A percentile compares a stretch with the other conserved stretches of the same genome.
These are phyloP conservation scores for Synanthedon formicaeformis DNA, from an alignment of 2,888 invertebrate genomes.

Conservation along the genomic window DNA sequence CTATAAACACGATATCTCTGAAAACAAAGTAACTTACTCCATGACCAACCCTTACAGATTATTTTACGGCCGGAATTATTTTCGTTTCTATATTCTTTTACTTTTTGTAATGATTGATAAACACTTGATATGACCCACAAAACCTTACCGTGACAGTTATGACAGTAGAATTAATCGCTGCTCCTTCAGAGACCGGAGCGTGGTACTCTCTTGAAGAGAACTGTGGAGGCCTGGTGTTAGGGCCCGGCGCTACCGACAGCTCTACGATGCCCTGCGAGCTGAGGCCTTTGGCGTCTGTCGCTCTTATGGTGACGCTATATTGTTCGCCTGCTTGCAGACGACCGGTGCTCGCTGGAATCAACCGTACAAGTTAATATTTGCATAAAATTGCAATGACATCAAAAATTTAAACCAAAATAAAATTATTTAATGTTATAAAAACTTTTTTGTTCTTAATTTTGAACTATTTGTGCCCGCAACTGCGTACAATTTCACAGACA, in stretches of 20 bases:
- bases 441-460: too few relatives aligned
- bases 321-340: slow-evolving; percentile 88
- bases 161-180: slow-evolving; percentile 87
- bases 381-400: too few relatives aligned
- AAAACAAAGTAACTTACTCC: too few relatives aligned
- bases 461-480: too few relatives aligned
- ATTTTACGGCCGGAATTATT: too few relatives aligned
- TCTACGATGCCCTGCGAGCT: slow-evolving; percentile 89
- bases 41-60: too few relatives aligned
- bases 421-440: neutral
- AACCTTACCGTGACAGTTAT: slow-evolving; percentile 78
- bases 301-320: slow-evolving; percentile 88
- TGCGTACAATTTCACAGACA: too few relatives aligned
- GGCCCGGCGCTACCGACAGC: slow-evolving; percentile 85
- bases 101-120: too few relatives aligned
- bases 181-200: slow-evolving; percentile 90
- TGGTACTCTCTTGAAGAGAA: slow-evolving; percentile 87
- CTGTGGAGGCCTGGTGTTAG: slow-evolving; percentile 83
- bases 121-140: too few relatives aligned
- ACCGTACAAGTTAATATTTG: neutral
- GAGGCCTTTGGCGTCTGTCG: slow-evolving; percentile 82
- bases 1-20: too few relatives aligned
- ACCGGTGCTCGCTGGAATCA: slow-evolving; percentile 75
- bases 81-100: too few relatives aligned
- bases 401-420: slow-evolving; percentile 4